phyloP scores from a whole-genome alignment of 2,888 invertebrate genomes.

The Keiferia lycopersicella region DNA sequence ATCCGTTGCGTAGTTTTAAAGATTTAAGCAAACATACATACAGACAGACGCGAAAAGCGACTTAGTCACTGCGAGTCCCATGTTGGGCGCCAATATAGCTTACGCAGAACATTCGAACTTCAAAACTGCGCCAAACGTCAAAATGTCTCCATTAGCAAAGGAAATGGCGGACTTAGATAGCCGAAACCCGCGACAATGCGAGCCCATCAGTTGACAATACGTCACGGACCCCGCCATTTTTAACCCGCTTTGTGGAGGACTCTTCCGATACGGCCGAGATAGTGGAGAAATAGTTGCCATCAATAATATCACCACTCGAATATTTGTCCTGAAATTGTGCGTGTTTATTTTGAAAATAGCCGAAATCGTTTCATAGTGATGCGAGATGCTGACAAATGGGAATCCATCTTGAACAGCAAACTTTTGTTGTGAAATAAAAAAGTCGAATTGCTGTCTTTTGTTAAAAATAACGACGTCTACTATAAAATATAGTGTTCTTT shows the following conservation, averaged over 20 bases:
- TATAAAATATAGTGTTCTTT: no score
- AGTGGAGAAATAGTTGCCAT: conserved; percentile 1
- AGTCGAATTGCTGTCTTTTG: no score
- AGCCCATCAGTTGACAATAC: conserved; percentile 11
- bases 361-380: no score
- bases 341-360: not conserved
- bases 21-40: no score
- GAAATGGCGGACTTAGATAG: conserved; percentile 17
- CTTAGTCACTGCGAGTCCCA: not conserved
- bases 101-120: not conserved
- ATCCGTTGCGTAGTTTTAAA: no score
- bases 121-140: not conserved
- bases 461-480: no score
- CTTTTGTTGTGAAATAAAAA: no score
- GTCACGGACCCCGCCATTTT: conserved; percentile 13
- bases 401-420: no score
- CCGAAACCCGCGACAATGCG: conserved; percentile 21
- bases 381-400: no score
- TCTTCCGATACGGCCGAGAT: conserved; percentile 7
- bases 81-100: not conserved
- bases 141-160: not conserved
- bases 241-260: conserved; percentile 13
- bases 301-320: not conserved
- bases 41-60: no score
- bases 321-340: not conserved